phyloP scores from a whole-genome alignment of 2,888 invertebrate species.

The Lasioglossum malachurum region DNA sequence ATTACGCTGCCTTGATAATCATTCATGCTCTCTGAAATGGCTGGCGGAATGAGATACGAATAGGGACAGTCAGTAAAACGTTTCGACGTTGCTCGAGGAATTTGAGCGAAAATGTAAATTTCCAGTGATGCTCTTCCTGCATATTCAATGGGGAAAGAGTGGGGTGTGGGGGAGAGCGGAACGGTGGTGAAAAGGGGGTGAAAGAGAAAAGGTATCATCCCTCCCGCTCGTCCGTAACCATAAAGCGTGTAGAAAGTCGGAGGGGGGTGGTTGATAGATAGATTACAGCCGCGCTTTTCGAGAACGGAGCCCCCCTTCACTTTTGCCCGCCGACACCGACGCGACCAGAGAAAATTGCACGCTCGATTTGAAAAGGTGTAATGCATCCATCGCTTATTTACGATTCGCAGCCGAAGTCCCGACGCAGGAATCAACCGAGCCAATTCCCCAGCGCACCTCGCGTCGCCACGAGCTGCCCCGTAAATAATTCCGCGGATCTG shows the following conservation, averaged over 20 bases:
- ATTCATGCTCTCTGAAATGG: slow-evolving; percentile 33
- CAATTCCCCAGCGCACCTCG: slow-evolving; percentile 19
- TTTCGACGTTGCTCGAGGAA: slow-evolving; percentile 48
- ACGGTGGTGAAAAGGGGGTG: background rate
- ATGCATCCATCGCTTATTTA: slow-evolving; percentile 54
- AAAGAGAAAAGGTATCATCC: slow-evolving; percentile 62
- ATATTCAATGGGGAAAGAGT: slow-evolving; percentile 59
- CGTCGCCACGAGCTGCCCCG: background rate
- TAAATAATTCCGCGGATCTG: slow-evolving; percentile 1
- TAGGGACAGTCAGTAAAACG: slow-evolving; percentile 59
- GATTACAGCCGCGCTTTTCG: slow-evolving; percentile 54
- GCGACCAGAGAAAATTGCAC: slow-evolving; percentile 50
- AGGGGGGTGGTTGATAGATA: slow-evolving; percentile 54
- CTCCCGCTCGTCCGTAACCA: slow-evolving; percentile 46
- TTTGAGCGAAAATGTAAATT: slow-evolving; percentile 67
- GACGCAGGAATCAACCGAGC: slow-evolving; percentile 1
- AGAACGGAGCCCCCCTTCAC: slow-evolving; percentile 30
- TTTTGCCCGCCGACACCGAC: background rate
- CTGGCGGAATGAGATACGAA: slow-evolving; percentile 42
- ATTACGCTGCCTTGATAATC: slow-evolving; percentile 42
- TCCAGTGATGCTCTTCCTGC: slow-evolving; percentile 62
- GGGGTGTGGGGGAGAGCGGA: background rate
- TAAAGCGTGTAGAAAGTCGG: slow-evolving; percentile 59
- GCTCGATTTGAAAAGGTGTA: slow-evolving; percentile 60
- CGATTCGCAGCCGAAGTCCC: slow-evolving; percentile 29